phyloP scores from a whole-genome alignment of 2,797 vertebrate genomes.

The Lindbergichthys nudifrons region DNA sequence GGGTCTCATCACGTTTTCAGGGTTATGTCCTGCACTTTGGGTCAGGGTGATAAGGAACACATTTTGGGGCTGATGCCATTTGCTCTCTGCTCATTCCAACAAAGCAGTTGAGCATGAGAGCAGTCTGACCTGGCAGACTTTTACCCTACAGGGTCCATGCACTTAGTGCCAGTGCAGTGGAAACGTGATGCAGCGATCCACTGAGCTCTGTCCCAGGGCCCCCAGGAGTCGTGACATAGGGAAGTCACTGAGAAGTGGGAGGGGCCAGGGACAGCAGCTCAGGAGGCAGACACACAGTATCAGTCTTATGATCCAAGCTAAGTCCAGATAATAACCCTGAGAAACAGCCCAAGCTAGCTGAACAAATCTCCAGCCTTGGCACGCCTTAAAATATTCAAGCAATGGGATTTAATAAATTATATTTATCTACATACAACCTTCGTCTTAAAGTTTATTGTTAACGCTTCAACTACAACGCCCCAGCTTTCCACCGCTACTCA shows the following conservation, averaged over 20 bases:
- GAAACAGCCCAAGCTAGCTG: constrained; percentile 17
- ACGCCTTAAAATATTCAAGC: neutral
- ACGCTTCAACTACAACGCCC: neutral
- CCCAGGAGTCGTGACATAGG: constrained; percentile 51
- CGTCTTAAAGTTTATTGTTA: neutral
- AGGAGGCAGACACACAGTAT: constrained; percentile 56
- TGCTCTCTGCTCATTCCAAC: constrained; percentile 33
- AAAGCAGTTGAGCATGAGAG: constrained; percentile 37
- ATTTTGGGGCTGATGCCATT: constrained; percentile 25
- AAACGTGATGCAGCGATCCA: constrained; percentile 58
- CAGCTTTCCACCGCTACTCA: constrained; percentile 20
- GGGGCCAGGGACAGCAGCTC: constrained; percentile 41
- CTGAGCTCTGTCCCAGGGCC: constrained; percentile 39
- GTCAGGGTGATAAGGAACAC: constrained; percentile 32
- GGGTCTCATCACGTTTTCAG: constrained; percentile 1
- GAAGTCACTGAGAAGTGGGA: constrained; percentile 31
- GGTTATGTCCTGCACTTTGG: neutral
- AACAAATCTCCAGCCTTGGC: constrained; percentile 16
- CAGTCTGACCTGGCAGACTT: constrained; percentile 32
- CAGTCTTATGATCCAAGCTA: constrained; percentile 49
- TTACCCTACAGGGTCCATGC: constrained; percentile 25
- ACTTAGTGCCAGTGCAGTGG: constrained; percentile 29
- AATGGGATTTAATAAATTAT: neutral
- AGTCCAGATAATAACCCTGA: constrained; percentile 44
- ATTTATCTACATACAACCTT: constrained; percentile 6